These are phyloP conservation scores for Thymelicus sylvestris DNA, from an alignment of 2,888 invertebrate genomes.

Conservation along the genomic window DNA sequence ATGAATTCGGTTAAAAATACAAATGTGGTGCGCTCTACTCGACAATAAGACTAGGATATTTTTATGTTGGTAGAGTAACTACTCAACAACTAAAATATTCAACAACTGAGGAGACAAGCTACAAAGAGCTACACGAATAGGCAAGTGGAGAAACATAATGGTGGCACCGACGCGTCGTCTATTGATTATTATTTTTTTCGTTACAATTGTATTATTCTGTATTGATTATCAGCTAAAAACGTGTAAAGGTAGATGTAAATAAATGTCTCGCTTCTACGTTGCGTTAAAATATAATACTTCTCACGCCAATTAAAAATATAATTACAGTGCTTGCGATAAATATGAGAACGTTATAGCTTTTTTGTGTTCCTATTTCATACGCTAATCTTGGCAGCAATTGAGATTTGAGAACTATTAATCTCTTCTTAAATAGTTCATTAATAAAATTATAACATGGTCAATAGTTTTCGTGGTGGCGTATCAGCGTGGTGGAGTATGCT, in stretches of 20 bases:
- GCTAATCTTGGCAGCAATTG: neutral
- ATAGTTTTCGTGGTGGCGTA: neutral
- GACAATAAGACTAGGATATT: no score
- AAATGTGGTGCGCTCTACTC: no score
- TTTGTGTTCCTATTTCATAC: neutral
- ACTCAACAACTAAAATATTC: no score
- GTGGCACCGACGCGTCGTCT: no score
- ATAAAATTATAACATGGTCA: neutral
- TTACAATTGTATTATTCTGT: neutral
- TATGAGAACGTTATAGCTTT: slow-evolving; percentile 1
- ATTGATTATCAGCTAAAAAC: neutral
- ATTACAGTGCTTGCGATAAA: neutral
- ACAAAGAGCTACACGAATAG: no score
- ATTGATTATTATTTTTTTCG: no score
- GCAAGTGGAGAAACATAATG: no score
- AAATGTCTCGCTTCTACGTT: neutral
- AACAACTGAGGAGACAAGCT: no score
- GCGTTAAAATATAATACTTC: neutral
- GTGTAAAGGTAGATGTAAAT: neutral
- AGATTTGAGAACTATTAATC: neutral
- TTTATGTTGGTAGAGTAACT: no score
- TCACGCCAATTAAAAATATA: slow-evolving; percentile 5
- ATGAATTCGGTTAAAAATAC: no score
- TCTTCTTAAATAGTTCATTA: neutral
- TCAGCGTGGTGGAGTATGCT: no score